Evolutionary conservation across 1,140 invertebrate species (phyloP), one percentile per base, ranked within the genome.

Genomic region (Eulimnadia texana): DNA sequence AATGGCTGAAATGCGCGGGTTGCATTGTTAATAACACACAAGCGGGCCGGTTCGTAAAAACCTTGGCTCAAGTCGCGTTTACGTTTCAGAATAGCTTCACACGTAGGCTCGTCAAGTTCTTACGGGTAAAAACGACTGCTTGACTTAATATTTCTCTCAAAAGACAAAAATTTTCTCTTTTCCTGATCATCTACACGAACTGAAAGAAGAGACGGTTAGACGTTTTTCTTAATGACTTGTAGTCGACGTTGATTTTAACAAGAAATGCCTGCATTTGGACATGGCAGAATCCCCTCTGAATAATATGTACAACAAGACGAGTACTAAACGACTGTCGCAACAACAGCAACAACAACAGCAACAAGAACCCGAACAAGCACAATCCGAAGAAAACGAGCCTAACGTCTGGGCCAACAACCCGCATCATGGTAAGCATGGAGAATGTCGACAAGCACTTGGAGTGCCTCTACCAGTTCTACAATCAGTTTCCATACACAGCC

Each of bases 401-500:
- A 61, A 61, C 60, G 60, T 61, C 28, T 61, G 60, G 60, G 60
- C 60, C 60, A 61, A 61, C 60, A 61, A 50, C 20, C 27, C 42
- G 20, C 29, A 51, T 52, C 51, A 61, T 61, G 60, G 60, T 61
- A 51, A 61, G 50, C 50, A 52, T 33, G 47, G 50, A 33, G 29
- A 50, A 51, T 27, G 49, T 52, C 47, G 58, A 52, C 50, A 28
- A 33, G 49, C 50, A 54, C 50, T 54, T 61, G 50, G 49, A 24
- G 50, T 52, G 60, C 49, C 29, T 61, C 60, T 28, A 19, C 50
- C 49, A 29, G 51, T 54, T 24, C 50, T 54, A 54, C 50, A 29
- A 54, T 23, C 60, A 33, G 23, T 42, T 54, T 23, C 50, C 50
- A 16, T 29, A 54, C 50, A 33, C 53, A 52, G 25, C 49, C 50